These are phyloP conservation scores for Ladona fulva DNA, from an alignment of 1,140 invertebrate species.

Conservation along the genomic window DNA sequence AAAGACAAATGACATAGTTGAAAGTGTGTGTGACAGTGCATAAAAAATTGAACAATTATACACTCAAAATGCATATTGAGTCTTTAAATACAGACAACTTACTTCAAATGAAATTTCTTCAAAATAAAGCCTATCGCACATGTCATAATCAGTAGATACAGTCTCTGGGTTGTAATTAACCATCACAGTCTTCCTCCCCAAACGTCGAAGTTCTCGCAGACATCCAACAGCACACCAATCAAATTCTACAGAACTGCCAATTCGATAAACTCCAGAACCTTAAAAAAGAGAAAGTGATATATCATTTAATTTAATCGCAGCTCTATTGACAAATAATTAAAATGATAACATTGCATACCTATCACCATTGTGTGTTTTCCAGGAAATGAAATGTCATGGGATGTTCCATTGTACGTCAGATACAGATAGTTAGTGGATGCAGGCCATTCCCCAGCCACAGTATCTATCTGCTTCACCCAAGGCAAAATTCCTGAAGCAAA, in stretches of 20 bases:
- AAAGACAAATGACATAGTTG: too few species aligned
- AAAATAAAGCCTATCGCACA: conserved; percentile 97
- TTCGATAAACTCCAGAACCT: conserved; percentile 96
- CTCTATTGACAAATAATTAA: neutral
- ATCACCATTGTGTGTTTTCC: conserved; percentile 74
- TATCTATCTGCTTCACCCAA: conserved; percentile 97
- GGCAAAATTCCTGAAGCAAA: conserved; percentile 53
- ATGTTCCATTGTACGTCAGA: conserved; percentile 84
- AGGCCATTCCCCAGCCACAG: conserved; percentile 98
- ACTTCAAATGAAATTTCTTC: conserved; percentile 99
- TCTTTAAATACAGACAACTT: conserved; percentile 18
- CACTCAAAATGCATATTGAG: too few species aligned
- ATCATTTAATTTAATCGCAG: neutral
- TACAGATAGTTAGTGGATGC: conserved; percentile 97
- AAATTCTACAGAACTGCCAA: conserved; percentile 98
- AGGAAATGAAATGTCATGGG: conserved; percentile 79
- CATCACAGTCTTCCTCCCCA: conserved; percentile 91
- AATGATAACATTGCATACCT: conserved; percentile 35
- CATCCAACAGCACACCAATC: conserved; percentile 99
- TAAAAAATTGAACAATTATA: too few species aligned
- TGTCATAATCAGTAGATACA: conserved; percentile 98
- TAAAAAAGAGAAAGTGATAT: conserved; percentile 20
- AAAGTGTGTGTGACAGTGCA: too few species aligned
- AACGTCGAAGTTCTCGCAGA: conserved; percentile 76
- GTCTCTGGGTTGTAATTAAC: conserved; percentile 99